A percentile compares a stretch with the other conserved stretches of the same genome.
phyloP scores from a whole-genome alignment of 35 echinoderm and acorn worm species.

The Lytechinus variegatus region DNA sequence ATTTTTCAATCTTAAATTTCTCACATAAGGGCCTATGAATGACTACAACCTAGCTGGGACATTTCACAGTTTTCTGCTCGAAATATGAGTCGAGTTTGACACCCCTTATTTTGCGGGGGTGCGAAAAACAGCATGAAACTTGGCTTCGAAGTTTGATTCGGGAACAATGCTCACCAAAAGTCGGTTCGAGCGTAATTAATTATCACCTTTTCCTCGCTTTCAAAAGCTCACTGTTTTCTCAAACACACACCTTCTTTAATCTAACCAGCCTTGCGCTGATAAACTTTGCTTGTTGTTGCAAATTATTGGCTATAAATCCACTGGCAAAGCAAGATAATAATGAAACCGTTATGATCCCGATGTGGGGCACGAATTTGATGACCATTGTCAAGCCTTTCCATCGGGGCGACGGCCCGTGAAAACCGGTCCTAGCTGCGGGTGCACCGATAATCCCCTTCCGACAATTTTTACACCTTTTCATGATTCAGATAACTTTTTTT shows the following conservation, averaged over 20 bases:
- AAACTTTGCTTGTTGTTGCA: not conserved
- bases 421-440: not conserved
- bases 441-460: not conserved
- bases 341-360: not conserved
- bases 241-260: slow-evolving; percentile 26
- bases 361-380: not conserved
- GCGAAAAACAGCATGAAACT: not conserved
- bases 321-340: not conserved
- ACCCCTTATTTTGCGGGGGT: not conserved
- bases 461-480: slow-evolving; percentile 16
- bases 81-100: not conserved
- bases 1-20: not conserved
- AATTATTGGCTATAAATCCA: not conserved
- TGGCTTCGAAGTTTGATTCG: not conserved
- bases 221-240: not conserved
- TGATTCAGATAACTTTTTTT: not conserved
- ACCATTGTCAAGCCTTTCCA: slow-evolving; percentile 22
- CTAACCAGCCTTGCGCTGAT: not conserved
- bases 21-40: not conserved
- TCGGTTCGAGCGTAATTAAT: not conserved
- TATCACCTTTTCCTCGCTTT: not conserved
- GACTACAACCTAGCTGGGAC: not conserved
- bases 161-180: not conserved
- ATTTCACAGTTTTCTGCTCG: not conserved
- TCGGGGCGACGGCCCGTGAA: slow-evolving; percentile 31